A percentile compares a stretch with the other conserved stretches of the same genome.
Evolutionary conservation across 2,113 vertebrate species (phyloP).

Genomic region (Austrofundulus limnaeus): DNA sequence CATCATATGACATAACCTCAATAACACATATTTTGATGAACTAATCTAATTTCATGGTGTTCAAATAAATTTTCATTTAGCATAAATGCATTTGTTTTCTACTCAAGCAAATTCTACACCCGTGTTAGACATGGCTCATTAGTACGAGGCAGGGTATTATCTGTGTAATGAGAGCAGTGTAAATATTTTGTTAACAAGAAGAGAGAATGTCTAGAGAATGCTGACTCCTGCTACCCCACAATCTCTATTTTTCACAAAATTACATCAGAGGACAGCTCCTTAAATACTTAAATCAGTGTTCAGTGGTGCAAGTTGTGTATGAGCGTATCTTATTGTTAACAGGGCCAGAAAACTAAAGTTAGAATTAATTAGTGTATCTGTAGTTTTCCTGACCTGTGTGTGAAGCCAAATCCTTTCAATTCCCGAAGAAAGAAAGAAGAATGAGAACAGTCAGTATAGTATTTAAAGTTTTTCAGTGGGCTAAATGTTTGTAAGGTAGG

Average conservation of each 20-base stretch:
- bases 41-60: neutral
- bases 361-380: neutral
- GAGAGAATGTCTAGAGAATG: slow-evolving; percentile 21
- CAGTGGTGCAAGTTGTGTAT: slow-evolving; percentile 3
- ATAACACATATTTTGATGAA: neutral
- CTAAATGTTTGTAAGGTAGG: too few species aligned
- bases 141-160: slow-evolving; percentile 32
- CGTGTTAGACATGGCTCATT: slow-evolving; percentile 19
- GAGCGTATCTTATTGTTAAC: neutral
- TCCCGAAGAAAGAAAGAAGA: neutral
- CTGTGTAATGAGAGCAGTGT: slow-evolving; percentile 53
- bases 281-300: neutral
- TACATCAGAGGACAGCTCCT: neutral
- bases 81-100: slow-evolving; percentile 5
- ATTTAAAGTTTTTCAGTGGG: too few species aligned
- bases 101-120: neutral
- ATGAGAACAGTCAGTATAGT: neutral
- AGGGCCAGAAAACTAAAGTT: slow-evolving; percentile 3
- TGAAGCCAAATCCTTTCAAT: neutral
- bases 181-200: slow-evolving; percentile 42
- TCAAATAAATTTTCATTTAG: neutral
- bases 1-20: neutral
- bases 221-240: neutral
- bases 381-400: neutral
- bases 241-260: neutral